These are phyloP conservation scores for Agrochola litura DNA, from an alignment of 2,888 invertebrate genomes.

Conservation along the genomic window DNA sequence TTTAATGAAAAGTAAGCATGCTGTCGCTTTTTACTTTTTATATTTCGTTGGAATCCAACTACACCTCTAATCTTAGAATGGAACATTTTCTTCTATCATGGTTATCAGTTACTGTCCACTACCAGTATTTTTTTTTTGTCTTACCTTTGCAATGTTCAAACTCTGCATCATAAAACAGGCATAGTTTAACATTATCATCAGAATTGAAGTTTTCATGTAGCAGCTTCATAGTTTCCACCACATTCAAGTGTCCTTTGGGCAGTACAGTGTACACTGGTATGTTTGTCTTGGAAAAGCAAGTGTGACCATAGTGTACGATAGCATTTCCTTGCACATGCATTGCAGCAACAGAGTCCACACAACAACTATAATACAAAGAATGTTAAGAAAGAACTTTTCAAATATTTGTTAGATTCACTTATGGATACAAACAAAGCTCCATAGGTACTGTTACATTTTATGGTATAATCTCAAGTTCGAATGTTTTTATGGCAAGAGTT, in stretches of 20 bases:
- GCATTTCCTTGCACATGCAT: constrained; percentile 96
- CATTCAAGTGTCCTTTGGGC: constrained; percentile 91
- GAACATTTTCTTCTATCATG: not conserved
- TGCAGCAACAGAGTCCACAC: constrained; percentile 97
- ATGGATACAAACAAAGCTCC: no score
- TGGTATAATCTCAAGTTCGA: no score
- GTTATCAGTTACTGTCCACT: not conserved
- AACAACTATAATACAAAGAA: constrained; percentile 92
- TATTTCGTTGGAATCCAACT: not conserved
- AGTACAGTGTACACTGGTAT: constrained; percentile 95
- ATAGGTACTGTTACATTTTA: no score
- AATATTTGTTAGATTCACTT: not conserved
- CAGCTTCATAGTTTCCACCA: constrained; percentile 73
- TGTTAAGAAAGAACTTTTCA: not conserved
- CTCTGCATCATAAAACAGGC: constrained; percentile 92
- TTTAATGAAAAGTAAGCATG: not conserved
- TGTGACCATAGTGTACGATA: constrained; percentile 97
- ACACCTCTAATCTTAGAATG: not conserved
- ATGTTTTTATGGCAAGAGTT: no score
- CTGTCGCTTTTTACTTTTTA: not conserved
- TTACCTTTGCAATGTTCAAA: constrained; percentile 92
- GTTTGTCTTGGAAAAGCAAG: constrained; percentile 95
- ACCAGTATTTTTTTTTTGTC: not conserved
- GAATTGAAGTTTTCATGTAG: constrained; percentile 73
- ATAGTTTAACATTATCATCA: constrained; percentile 79